Percentiles rank a stretch among this genome's conserved stretches.
Conservation (phyloP, 64 coral and sea anemone genomes). For the Anthopleura sola region DNA sequence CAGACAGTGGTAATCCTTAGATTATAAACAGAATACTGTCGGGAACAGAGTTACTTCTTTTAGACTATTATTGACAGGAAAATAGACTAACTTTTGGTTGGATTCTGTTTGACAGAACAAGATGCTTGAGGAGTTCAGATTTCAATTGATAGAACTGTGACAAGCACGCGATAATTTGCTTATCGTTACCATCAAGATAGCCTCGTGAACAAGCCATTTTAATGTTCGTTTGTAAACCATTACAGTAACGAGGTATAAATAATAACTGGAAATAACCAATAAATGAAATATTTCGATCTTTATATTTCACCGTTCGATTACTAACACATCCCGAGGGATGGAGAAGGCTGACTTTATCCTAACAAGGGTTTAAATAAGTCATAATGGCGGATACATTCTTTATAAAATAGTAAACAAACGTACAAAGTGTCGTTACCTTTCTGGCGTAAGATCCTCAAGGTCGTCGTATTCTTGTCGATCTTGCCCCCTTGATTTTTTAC, state of each 20-base stretch:
- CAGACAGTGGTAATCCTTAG: not conserved
- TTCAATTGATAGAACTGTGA: not conserved
- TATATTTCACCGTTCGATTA: not conserved
- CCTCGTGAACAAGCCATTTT: slow-evolving; percentile 9
- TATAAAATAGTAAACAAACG: not conserved
- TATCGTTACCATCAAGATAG: slow-evolving; percentile 5
- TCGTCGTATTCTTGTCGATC: slow-evolving; percentile 19
- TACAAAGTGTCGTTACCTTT: not conserved
- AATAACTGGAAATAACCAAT: not conserved
- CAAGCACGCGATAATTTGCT: not conserved
- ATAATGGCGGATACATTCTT: not conserved
- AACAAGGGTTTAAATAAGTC: not conserved
- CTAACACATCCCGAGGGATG: not conserved
- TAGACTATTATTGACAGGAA: not conserved
- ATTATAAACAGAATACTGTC: not conserved
- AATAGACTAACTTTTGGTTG: not conserved
- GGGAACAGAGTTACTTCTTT: not conserved
- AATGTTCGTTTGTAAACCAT: not conserved
- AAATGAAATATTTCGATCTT: not conserved
- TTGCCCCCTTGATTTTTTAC: not conserved
- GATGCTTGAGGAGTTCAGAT: not conserved
- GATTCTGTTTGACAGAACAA: not conserved
- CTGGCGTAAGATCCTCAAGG: not conserved
- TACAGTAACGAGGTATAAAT: not conserved
- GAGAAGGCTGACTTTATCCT: not conserved